Evolutionary conservation across 2,113 vertebrate genomes (phyloP), one percentile per base, ranked within the genome.

Genomic region (Trematocara marginatum): DNA sequence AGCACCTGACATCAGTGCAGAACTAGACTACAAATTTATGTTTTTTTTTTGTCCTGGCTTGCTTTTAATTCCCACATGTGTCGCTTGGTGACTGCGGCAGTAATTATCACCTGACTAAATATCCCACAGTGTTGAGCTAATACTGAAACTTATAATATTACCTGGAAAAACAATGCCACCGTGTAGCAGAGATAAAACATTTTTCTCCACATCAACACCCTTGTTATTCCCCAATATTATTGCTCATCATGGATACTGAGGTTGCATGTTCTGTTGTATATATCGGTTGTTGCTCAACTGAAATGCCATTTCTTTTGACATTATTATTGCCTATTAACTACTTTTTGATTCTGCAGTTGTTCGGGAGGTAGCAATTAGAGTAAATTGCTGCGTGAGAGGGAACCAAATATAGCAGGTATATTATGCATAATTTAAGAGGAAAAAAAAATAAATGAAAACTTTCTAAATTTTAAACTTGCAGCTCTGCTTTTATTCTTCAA

Each of bases 41-140:
- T 23, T 23, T 26, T 57, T 38, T 87, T 83, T 4, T 16, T 38
- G 42, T 76, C 42, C 42, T 47, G 42, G 66, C 69, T 49, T 76
- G 42, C 26, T 49, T 76, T 76, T 49, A 76, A 76, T 51, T 76
- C 71, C 45, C 71, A 51, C 6, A 76, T 13, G 3, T 86, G 76
- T 74, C 52, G 16, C 64, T 59, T 34, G 23, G 12, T 69, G 86
- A 57, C 47, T 76, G 79, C 16, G 6, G 59, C 29, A 88, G 71
- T 89, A 66, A 79, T 92, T 61, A 81, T 74, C 85, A 79, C 61
- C 78, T 85, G 57, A 81, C 74, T 80, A 84, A 90, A 85, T 64
- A 54, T 42, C 57, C 76, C 80, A 31, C 71, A 66, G 20, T 5
- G 11, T 5, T 59, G 54, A 79, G 76, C 26, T 76, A 56, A 85